Evolutionary conservation across 2,888 invertebrate genomes (phyloP), one percentile per base, ranked within the genome.

Genomic region (Brenthis hecate): DNA sequence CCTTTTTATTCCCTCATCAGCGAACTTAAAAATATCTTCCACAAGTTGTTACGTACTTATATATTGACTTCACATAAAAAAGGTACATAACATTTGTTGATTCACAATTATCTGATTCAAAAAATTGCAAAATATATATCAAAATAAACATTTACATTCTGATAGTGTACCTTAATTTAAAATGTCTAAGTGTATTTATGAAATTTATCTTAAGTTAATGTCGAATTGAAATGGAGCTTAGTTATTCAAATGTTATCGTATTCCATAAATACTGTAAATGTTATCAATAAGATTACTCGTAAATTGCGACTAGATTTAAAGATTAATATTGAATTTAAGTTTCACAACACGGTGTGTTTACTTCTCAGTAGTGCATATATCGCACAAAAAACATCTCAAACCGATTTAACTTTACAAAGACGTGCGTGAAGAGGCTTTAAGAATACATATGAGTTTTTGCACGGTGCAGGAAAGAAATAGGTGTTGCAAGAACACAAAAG

Each of bases 401-500:
- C 23, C 8, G 58, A 60, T 50, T 16, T 16, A n/a, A 6, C n/a
- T 50, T 13, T 60, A 60, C 13, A 56, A 67, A 67, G 43, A 56
- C 36, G 32, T 43, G 28, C 23, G 50, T 36, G 16, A 51, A 61
- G n/a, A 14, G 32, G 55, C 28, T 61, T 66, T 28, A 43, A 66
- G 60, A 61, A 55, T 50, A 64, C 64, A 62, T 48, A 65, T 43
- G 19, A 56, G 66, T 58, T 69, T 71, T 67, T 65, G 53, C 64
- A 43, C 51, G 43, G 32, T n/a, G 36, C 53, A 48, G n/a, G 57
- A 67, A 65, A 69, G 61, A 47, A 69, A 60, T 62, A 71, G 56
- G 69, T 66, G 69, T 66, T 65, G 68, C 36, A 36, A 57, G 43
- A 23, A 56, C 56, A 65, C 69, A 72, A 72, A 66, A 72, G 69